Evolutionary conservation across 2,797 vertebrate species (phyloP), one percentile per base, ranked within the genome.

Genomic region (Macropus fuliginosus): DNA sequence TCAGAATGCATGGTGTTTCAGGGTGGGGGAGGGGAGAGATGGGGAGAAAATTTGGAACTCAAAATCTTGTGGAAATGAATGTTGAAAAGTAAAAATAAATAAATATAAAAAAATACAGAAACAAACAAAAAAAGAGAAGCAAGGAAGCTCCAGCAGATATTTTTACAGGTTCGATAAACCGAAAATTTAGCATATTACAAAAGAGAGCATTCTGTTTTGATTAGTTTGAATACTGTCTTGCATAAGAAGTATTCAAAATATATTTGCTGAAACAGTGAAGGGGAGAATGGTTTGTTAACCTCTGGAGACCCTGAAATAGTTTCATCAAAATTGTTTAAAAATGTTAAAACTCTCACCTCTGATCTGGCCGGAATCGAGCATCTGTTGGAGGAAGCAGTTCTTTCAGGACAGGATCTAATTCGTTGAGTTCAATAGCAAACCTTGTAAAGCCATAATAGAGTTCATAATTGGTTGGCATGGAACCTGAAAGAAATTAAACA

Each of bases 391-490:
- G 99, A 97, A 99, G 99, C 97, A 99, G 99, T 55, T 99, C 99
- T 98, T 99, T 99, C 95, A 99, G 96, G 96, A 99, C 99, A 3
- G 99, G 99, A 98, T 99, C 99, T 97, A 99, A 99, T 98, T 99
- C 99, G 90, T 99, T 99, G 95, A 99, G 99, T 98, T 99, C 99
- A 97, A 99, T 99, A 96, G 99, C 99, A 97, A 99, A 99, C 97
- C 99, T 99, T 3, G 99, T 99, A 99, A 99, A 99, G 98, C 99
- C 99, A 5, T 99, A 99, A 98, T 99, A 99, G 91, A 99, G 99
- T 98, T 99, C 99, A 87, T 99, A 99, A 98, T 99, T 99, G 96
- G 99, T 99, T 96, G 99, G 99, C 99, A 99, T 99, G 96, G 99
- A 99, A 95, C 99, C 99, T 99, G 97, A 46, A 97, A 94, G 40